These are phyloP conservation scores for Hemaris fuciformis DNA, from an alignment of 2,888 invertebrate genomes.

Conservation along the genomic window DNA sequence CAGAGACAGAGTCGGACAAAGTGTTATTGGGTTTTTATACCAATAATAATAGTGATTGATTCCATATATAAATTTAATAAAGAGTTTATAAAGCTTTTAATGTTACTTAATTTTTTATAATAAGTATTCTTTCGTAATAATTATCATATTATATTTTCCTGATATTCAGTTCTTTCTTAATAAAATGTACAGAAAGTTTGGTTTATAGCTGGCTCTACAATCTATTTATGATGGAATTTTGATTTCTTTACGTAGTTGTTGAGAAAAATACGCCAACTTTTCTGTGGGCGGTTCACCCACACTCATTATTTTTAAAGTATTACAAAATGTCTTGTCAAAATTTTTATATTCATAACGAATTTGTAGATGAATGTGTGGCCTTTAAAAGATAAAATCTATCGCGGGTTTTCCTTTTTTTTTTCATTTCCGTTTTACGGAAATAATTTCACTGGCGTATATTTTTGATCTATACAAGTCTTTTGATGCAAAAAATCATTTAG, in stretches of 20 bases:
- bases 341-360: neutral
- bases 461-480: conserved; percentile 6
- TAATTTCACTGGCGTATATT: neutral
- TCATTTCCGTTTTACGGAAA: neutral
- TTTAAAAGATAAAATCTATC: neutral
- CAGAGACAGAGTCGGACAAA: no score
- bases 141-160: no score
- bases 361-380: neutral
- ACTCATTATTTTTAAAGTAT: neutral
- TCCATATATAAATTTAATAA: no score
- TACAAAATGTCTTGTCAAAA: no score
- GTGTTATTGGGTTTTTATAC: no score
- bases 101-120: no score
- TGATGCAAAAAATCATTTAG: neutral
- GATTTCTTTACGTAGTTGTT: neutral
- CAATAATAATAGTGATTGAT: no score
- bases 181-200: neutral
- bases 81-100: no score
- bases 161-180: no score
- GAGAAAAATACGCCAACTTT: neutral
- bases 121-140: no score
- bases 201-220: neutral
- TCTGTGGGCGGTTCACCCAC: neutral
- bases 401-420: neutral
- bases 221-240: neutral